Base-by-base conservation (phyloP, 2,888 invertebrate species). In the Sabatieria punctata region DNA sequence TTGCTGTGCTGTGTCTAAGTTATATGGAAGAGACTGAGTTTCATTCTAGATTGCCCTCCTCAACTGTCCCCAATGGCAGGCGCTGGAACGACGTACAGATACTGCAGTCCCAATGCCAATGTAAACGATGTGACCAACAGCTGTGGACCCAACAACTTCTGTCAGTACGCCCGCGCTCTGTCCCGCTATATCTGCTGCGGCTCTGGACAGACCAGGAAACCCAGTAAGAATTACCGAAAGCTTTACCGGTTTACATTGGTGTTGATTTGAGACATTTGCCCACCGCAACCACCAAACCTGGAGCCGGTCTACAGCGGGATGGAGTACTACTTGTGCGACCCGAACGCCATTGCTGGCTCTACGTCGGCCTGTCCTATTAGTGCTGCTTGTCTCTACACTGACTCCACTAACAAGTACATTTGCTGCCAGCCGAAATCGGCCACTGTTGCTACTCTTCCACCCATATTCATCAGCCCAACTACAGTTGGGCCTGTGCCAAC, bases 21-120 rank as follows among this genome's bases (percentile, higher is more conserved):
- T n/a, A n/a, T n/a, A n/a, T n/a, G n/a, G n/a, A n/a, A n/a, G n/a
- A n/a, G n/a, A n/a, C n/a, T n/a, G 22, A 3, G 19, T 18, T 22
- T 4, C 13, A 6, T 47, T 55, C 4, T 49, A 60, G 60, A 55
- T 47, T 62, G 62, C 46, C 60, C 62, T 36, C 61, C 62, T 11
- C 60, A 63, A 52, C 52, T 62, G 26, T 58, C 60, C 36, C 62
- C 62, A 22, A 60, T 61, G 6, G 60, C 61, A 15, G 62, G 63
- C 37, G 59, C 58, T 33, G 61, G 60, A 15, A 55, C 58, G 8
- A 57, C 57, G 45, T 62, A 63, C 52, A 51, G 59, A 26, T 61
- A 60, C 49, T 63, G 61, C 47, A 57, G 56, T 21, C 62, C 63
- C 19, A 56, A 57, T 2, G 61, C 61, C 2, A 57, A 59, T 15